Evolutionary conservation across 2,797 vertebrate species (phyloP).

Genomic region (Erethizon dorsatum): DNA sequence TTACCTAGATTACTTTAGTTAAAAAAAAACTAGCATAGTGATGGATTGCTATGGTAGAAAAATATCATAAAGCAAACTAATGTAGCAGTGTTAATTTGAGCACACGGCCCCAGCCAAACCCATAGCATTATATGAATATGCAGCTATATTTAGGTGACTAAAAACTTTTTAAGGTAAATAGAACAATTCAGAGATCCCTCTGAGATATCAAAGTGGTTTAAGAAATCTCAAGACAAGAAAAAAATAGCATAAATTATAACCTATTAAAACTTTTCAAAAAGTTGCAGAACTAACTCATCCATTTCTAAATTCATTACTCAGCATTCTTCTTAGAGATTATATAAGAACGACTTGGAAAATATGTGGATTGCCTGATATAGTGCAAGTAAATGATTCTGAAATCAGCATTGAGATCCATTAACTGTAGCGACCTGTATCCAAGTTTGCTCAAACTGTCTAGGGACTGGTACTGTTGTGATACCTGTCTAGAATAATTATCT

Average conservation of each 20-base stretch:
- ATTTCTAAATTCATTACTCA: neutral
- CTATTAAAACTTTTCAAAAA: neutral
- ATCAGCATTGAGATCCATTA: neutral
- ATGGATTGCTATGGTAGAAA: neutral
- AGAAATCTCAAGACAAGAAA: constrained; percentile 18
- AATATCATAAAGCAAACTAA: neutral
- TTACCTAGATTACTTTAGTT: neutral
- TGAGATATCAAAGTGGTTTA: neutral
- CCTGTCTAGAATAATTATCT: neutral
- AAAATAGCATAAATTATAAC: neutral
- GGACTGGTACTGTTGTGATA: neutral
- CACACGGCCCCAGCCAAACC: neutral
- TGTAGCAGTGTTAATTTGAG: neutral
- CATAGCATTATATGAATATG: neutral
- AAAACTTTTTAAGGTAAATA: neutral
- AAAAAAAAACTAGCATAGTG: neutral
- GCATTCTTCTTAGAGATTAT: neutral
- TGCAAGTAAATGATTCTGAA: neutral
- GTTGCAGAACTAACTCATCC: neutral
- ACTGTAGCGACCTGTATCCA: neutral
- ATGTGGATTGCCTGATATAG: neutral
- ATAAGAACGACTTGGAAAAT: neutral
- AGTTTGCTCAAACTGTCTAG: neutral
- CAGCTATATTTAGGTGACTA: neutral
- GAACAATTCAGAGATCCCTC: neutral